phyloP scores from a whole-genome alignment of 2,888 invertebrate species.

The Eupithecia dodoneata region DNA sequence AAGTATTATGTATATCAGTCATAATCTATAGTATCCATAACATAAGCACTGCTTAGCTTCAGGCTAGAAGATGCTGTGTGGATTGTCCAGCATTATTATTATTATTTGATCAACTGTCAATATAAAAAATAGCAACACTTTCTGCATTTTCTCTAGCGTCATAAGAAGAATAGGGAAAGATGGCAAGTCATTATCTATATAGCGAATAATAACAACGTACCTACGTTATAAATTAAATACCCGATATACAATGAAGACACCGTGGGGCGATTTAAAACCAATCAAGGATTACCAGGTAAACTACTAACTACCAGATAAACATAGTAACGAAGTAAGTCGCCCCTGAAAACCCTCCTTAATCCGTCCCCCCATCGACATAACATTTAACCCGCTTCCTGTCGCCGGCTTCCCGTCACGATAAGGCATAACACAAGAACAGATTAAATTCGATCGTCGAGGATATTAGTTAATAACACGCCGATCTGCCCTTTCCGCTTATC shows the following conservation, averaged over 20 bases:
- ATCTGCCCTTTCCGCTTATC: conserved; percentile 34
- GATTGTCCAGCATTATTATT: no score
- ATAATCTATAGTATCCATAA: no score
- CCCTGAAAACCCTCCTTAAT: conserved; percentile 46
- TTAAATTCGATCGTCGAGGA: conserved; percentile 64
- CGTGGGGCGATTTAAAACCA: neutral
- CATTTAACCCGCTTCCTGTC: conserved; percentile 66
- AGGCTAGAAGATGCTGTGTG: no score
- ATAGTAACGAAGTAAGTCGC: neutral
- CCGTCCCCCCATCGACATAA: conserved; percentile 56
- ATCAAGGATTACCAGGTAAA: neutral
- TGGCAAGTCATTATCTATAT: neutral
- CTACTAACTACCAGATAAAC: neutral
- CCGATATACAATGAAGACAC: no score
- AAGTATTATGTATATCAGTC: no score
- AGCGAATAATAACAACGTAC: neutral
- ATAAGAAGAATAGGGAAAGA: neutral
- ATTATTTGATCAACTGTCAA: neutral
- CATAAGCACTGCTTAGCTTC: no score
- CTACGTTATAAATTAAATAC: no score
- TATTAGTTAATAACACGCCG: conserved; percentile 60
- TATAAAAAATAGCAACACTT: neutral
- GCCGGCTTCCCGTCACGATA: conserved; percentile 66
- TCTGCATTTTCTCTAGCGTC: neutral
- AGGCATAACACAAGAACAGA: conserved; percentile 63